Evolutionary conservation across 2,113 vertebrate genomes (phyloP).

Genomic region (Cariama cristata): DNA sequence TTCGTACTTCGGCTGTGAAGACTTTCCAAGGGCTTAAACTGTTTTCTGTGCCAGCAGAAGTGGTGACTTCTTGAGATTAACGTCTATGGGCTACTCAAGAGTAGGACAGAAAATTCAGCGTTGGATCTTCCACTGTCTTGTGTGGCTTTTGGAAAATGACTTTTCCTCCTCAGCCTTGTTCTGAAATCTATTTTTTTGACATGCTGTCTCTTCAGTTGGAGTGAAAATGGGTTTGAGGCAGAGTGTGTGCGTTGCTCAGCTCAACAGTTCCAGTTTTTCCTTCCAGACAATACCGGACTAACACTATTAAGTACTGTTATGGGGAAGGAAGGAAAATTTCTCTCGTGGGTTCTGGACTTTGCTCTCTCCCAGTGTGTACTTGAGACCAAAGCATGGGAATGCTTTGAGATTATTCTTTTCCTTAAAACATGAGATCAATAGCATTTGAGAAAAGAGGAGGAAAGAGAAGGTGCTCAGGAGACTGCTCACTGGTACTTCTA

Average conservation of each 20-base stretch:
- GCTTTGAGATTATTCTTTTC: not conserved
- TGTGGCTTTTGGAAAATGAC: not conserved
- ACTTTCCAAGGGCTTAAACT: not conserved
- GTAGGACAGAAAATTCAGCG: not conserved
- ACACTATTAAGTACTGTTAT: not conserved
- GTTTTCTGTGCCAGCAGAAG: not conserved
- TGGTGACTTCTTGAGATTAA: not conserved
- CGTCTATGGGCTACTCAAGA: not conserved
- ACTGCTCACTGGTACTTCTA: accelerated
- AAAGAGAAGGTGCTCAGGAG: not conserved
- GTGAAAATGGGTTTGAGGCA: not conserved
- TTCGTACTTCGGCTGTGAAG: not conserved
- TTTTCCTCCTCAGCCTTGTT: not conserved
- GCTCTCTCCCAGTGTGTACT: not conserved
- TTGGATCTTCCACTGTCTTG: not conserved
- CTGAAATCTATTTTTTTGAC: not conserved
- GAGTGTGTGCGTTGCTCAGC: not conserved
- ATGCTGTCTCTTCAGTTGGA: not conserved
- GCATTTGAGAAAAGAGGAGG: not conserved
- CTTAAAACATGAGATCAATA: not conserved
- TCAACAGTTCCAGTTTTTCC: not conserved
- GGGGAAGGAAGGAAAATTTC: not conserved
- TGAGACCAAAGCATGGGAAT: not conserved
- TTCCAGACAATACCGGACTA: not conserved
- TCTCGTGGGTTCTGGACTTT: not conserved